Evolutionary conservation across 2,888 invertebrate species (phyloP).

Genomic region (Apotomis betuletana): DNA sequence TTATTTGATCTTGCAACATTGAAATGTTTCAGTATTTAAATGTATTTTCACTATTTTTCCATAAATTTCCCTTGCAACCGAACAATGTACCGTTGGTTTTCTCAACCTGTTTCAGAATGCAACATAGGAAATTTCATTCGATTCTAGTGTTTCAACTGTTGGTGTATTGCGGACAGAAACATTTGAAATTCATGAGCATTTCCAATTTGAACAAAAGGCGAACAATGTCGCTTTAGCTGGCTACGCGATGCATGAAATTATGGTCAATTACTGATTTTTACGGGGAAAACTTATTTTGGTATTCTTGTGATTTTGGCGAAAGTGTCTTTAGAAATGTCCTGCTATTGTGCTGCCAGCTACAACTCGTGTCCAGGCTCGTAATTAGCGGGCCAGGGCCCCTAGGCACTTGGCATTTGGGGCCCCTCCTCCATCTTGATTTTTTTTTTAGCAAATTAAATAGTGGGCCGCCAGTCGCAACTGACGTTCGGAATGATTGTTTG

Average conservation of each 20-base stretch:
- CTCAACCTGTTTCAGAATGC: neutral
- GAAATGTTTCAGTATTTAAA: too few species aligned
- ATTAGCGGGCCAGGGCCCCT: too few species aligned
- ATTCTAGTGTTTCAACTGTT: slow-evolving; percentile 19
- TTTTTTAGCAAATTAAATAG: too few species aligned
- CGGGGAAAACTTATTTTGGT: neutral
- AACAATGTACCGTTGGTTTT: neutral
- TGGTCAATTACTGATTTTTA: slow-evolving; percentile 4
- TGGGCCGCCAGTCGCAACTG: too few species aligned
- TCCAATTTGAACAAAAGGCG: slow-evolving; percentile 21
- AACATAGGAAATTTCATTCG: slow-evolving; percentile 11
- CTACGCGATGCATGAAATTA: slow-evolving; percentile 3
- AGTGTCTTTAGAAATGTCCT: neutral
- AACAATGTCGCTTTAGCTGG: slow-evolving; percentile 8
- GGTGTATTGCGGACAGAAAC: slow-evolving; percentile 14
- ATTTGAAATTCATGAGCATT: slow-evolving; percentile 30
- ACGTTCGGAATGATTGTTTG: too few species aligned
- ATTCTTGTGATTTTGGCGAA: neutral
- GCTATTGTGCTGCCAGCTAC: neutral
- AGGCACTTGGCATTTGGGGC: too few species aligned
- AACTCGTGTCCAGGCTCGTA: too few species aligned
- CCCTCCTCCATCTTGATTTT: too few species aligned
- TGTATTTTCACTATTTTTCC: too few species aligned
- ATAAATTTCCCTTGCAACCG: too few species aligned
- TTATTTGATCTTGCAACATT: too few species aligned